These are phyloP conservation scores for Stenoptilia bipunctidactyla DNA, from an alignment of 2,888 invertebrate genomes.

Conservation along the genomic window DNA sequence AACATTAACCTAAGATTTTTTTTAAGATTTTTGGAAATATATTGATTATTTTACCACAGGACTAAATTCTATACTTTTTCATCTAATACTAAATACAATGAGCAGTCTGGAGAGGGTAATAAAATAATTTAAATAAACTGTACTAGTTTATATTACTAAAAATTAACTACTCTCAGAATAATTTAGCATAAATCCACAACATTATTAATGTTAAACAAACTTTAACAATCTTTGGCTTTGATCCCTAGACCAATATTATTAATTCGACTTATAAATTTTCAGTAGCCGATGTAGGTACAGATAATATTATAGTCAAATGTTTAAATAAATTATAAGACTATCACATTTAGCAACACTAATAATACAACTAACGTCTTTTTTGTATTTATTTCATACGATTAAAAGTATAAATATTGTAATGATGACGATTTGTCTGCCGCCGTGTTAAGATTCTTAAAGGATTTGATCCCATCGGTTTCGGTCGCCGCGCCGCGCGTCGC, in stretches of 20 bases:
- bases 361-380: conserved; percentile 63
- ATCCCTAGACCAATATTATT: conserved; percentile 82
- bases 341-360: conserved; percentile 69
- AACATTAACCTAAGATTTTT: conserved; percentile 50
- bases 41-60: conserved; percentile 44
- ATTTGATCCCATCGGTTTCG: conserved; percentile 73
- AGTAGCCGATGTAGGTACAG: conserved; percentile 52
- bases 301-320: conserved; percentile 51
- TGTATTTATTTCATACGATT: conserved; percentile 48
- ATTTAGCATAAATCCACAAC: conserved; percentile 68
- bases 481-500: conserved; percentile 43
- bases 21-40: conserved; percentile 53
- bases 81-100: conserved; percentile 61
- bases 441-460: conserved; percentile 68
- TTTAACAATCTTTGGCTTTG: conserved; percentile 87
- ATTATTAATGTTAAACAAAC: conserved; percentile 68
- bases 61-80: conserved; percentile 42
- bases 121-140: conserved; percentile 51
- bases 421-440: conserved; percentile 47
- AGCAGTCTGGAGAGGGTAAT: conserved; percentile 68
- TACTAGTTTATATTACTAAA: conserved; percentile 49
- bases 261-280: conserved; percentile 46
- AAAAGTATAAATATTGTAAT: conserved; percentile 51
- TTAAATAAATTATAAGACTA: conserved; percentile 65
- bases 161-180: conserved; percentile 63